Evolutionary conservation across 2,888 invertebrate genomes (phyloP), one percentile per base, ranked within the genome.

Genomic region (Polylopha cassiicola): DNA sequence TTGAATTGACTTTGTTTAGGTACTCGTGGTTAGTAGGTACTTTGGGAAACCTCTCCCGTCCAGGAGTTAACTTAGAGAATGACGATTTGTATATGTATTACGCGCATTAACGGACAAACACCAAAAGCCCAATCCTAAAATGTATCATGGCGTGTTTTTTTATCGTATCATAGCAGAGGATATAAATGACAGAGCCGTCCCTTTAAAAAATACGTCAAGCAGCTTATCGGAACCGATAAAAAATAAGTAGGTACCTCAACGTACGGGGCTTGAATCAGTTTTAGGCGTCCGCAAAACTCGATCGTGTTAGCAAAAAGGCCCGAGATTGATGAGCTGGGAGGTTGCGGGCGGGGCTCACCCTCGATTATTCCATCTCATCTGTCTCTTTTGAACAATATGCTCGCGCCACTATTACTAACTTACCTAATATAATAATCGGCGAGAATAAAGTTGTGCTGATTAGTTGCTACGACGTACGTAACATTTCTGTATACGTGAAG

Each of bases 281-380:
- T 55, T 28, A 31, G 59, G 44, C 53, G 49, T 44, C 50, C 50
- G 45, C 49, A 49, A 58, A 52, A 63, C 55, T 60, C 58, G 59
- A 64, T 61, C 55, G 36, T 58, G 51, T 53, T 50, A 43, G 65
- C 53, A 65, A 69, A 71, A 65, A 66, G 55, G 53, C 46, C 52
- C 52, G 55, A 65, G 61, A 62, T 61, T 62, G 58, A 63, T 59
- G 56, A 53, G 20, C n/a, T n/a, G n/a, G 7, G 26, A n/a, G 26
- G 49, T 37, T 18, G 28, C 44, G 43, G 16, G 20, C 24, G 31
- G 24, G 32, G 42, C 27, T 15, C 34, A 17, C 23, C 37, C 8
- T 32, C 30, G 31, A 44, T 44, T 36, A 36, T 29, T 28, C 43
- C 43, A 41, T 46, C 41, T 41, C 44, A 37, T 48, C 49, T 47